phyloP scores from a whole-genome alignment of 2,113 vertebrate species.

The Halichoeres trimaculatus region DNA sequence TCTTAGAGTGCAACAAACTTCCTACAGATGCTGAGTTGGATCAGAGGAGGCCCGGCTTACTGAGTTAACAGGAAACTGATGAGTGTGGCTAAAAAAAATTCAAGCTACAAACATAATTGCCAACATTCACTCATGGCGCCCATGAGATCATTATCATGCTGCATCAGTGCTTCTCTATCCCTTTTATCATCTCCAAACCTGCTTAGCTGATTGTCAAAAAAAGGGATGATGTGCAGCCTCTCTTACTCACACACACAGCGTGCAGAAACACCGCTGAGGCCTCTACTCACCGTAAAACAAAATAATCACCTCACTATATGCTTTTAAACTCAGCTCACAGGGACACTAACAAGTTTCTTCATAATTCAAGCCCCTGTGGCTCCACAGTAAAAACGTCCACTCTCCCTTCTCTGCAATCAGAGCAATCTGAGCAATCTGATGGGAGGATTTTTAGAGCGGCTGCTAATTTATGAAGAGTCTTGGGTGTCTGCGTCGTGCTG shows the following conservation, averaged over 20 bases:
- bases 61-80: conserved; percentile 50
- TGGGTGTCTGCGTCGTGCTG: conserved; percentile 59
- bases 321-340: conserved; percentile 22
- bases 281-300: conserved; percentile 17
- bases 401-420: conserved; percentile 41
- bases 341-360: conserved; percentile 38
- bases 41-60: conserved; percentile 28
- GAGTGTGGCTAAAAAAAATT: conserved; percentile 46
- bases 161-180: conserved; percentile 51
- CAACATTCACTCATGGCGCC: conserved; percentile 52
- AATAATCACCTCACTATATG: conserved; percentile 1
- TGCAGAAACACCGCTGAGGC: conserved; percentile 29
- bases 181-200: conserved; percentile 54
- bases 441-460: conserved; percentile 42
- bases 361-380: conserved; percentile 16
- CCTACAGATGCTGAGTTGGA: conserved; percentile 43
- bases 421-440: conserved; percentile 38
- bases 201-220: conserved; percentile 42
- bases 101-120: conserved; percentile 48
- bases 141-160: conserved; percentile 61
- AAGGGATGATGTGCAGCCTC: conserved; percentile 11
- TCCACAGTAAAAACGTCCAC: conserved; percentile 5
- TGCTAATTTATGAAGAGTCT: conserved; percentile 69
- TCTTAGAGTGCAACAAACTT: conserved; percentile 43
- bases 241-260: conserved; percentile 2